These are phyloP conservation scores for Styela plicata DNA, from an alignment of 23 tunicate species.

Conservation along the genomic window DNA sequence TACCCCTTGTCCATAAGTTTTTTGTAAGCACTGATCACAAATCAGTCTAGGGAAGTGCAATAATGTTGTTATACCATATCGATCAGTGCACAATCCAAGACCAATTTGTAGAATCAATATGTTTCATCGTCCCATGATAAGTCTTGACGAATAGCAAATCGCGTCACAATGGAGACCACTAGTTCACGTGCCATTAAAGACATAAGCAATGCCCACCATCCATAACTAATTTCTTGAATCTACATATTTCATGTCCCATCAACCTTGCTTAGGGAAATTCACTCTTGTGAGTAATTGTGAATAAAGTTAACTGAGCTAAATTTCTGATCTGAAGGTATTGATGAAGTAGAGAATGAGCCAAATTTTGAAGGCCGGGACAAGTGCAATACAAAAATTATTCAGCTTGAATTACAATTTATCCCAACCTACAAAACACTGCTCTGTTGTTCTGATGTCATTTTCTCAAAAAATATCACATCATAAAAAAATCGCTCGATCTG, in stretches of 20 bases:
- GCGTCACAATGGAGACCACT: no score
- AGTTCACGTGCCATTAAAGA: no score
- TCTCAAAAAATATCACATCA: no score
- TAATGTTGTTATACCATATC: constrained; percentile 27
- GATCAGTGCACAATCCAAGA: constrained; percentile 83
- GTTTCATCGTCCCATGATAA: no score
- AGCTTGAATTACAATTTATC: neutral
- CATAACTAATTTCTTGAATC: no score
- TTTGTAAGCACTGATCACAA: constrained; percentile 16
- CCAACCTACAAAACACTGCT: neutral
- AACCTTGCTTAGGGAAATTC: no score
- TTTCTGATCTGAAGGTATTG: neutral
- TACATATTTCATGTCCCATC: no score
- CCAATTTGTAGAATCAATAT: constrained; percentile 17
- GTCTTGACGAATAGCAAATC: no score
- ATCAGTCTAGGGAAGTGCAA: constrained; percentile 99
- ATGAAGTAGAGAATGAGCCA: constrained; percentile 7
- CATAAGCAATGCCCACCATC: no score
- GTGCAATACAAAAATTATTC: constrained; percentile 74
- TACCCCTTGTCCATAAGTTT: no score
- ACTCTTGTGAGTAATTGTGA: neutral
- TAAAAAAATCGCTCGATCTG: no score
- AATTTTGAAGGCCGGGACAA: constrained; percentile 93
- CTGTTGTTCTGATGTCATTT: no score
- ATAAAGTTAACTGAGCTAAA: neutral